These are phyloP conservation scores for Phaedon cochleariae DNA, from an alignment of 2,888 invertebrate species.

Conservation along the genomic window DNA sequence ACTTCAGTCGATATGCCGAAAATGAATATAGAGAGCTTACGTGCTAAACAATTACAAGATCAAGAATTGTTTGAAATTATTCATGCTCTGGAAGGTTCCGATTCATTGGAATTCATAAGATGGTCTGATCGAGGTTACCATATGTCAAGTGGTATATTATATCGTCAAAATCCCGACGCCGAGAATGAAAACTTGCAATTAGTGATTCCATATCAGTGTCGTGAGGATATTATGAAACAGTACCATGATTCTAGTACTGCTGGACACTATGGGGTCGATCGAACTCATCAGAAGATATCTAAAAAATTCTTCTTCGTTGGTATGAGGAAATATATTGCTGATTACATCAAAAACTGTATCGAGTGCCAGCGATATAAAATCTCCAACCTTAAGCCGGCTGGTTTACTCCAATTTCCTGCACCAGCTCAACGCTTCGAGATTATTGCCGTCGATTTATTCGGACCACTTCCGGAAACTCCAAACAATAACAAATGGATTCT, in stretches of 20 bases:
- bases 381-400: too few relatives aligned
- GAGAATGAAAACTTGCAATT: conserved; percentile 32
- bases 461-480: too few relatives aligned
- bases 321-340: too few relatives aligned
- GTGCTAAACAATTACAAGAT: neutral
- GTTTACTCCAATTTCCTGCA: too few relatives aligned
- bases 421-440: too few relatives aligned
- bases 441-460: too few relatives aligned
- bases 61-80: neutral
- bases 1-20: neutral
- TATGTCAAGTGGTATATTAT: conserved; percentile 5
- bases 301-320: too few relatives aligned
- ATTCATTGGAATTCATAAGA: conserved; percentile 34
- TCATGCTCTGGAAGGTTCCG: conserved; percentile 23
- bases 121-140: conserved; percentile 11
- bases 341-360: too few relatives aligned
- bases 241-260: conserved; percentile 40
- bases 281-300: too few relatives aligned
- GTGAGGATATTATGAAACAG: conserved; percentile 28
- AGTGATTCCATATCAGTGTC: conserved; percentile 2
- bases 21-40: neutral
- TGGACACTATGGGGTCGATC: too few relatives aligned
- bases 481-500: too few relatives aligned
- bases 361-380: too few relatives aligned
- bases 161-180: conserved; percentile 19